A percentile compares a stretch with the other conserved stretches of the same genome.
Conservation (phyloP, 2,797 vertebrate species). For the Neoniphon sammara region DNA sequence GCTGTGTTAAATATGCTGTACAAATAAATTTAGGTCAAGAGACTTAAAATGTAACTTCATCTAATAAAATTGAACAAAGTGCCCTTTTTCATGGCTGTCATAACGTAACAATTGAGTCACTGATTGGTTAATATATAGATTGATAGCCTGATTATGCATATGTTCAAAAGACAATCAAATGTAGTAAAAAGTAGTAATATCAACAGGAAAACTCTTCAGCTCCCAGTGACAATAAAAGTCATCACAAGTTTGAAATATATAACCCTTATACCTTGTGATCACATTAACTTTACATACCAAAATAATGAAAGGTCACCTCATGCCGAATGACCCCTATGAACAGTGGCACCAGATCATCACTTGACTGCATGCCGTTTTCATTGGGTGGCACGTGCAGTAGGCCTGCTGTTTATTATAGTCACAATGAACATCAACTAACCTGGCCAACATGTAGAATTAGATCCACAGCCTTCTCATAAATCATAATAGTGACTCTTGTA, state of each 20-base stretch:
- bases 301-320: constrained; percentile 46
- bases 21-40: not conserved
- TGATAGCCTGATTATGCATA: not conserved
- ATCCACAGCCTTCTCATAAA: constrained; percentile 21
- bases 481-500: constrained; percentile 28
- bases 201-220: not conserved
- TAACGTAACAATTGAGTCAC: not conserved
- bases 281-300: constrained; percentile 7
- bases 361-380: constrained; percentile 8
- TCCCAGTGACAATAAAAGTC: not conserved
- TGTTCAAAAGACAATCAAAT: not conserved
- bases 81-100: not conserved
- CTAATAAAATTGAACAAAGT: not conserved
- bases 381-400: not conserved
- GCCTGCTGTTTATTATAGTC: not conserved
- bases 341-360: constrained; percentile 23
- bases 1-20: too few species aligned
- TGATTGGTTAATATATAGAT: not conserved
- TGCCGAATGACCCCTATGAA: constrained; percentile 23
- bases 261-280: constrained; percentile 9
- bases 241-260: constrained; percentile 2
- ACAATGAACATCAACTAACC: constrained; percentile 24
- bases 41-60: not conserved
- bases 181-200: not conserved
- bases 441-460: not conserved